phyloP scores from a whole-genome alignment of 2,888 invertebrate genomes.

The Drosophila limbata region DNA sequence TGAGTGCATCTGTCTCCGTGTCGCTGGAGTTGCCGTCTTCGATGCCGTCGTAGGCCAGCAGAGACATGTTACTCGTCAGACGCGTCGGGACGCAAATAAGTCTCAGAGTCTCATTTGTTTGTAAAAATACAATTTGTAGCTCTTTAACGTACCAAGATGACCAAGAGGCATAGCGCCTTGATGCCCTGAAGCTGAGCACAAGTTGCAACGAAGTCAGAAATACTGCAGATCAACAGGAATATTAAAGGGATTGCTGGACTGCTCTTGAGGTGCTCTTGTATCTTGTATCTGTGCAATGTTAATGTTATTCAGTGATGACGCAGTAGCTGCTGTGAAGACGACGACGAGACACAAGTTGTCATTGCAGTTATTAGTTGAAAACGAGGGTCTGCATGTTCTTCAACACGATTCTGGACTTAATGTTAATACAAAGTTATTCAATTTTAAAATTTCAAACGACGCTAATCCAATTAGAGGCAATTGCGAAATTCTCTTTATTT shows the following conservation, averaged over 20 bases:
- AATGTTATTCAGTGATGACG: slow-evolving; percentile 9
- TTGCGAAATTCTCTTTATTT: slow-evolving; percentile 47
- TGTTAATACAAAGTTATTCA: slow-evolving; percentile 25
- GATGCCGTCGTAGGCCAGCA: slow-evolving; percentile 47
- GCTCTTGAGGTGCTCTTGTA: slow-evolving; percentile 18
- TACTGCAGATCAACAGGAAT: neutral
- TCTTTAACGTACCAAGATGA: slow-evolving; percentile 39
- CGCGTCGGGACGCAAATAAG: slow-evolving; percentile 27
- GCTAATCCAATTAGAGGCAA: slow-evolving; percentile 64
- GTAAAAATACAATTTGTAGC: slow-evolving; percentile 23
- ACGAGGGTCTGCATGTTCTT: neutral
- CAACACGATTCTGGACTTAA: slow-evolving; percentile 33
- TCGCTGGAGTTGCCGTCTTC: slow-evolving; percentile 54
- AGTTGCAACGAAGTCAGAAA: neutral
- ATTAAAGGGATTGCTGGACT: neutral
- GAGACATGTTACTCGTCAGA: slow-evolving; percentile 52
- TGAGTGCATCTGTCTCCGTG: slow-evolving; percentile 65
- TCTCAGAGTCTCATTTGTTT: slow-evolving; percentile 49
- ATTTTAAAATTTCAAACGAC: slow-evolving; percentile 9
- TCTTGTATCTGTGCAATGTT: neutral
- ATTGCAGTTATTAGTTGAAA: slow-evolving; percentile 4
- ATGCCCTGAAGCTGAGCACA: slow-evolving; percentile 8
- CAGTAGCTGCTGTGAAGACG: slow-evolving; percentile 3
- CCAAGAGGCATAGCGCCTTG: slow-evolving; percentile 48
- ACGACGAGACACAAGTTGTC: slow-evolving; percentile 5